Evolutionary conservation across 2,797 vertebrate genomes (phyloP).

Genomic region (Vespertilio murinus): DNA sequence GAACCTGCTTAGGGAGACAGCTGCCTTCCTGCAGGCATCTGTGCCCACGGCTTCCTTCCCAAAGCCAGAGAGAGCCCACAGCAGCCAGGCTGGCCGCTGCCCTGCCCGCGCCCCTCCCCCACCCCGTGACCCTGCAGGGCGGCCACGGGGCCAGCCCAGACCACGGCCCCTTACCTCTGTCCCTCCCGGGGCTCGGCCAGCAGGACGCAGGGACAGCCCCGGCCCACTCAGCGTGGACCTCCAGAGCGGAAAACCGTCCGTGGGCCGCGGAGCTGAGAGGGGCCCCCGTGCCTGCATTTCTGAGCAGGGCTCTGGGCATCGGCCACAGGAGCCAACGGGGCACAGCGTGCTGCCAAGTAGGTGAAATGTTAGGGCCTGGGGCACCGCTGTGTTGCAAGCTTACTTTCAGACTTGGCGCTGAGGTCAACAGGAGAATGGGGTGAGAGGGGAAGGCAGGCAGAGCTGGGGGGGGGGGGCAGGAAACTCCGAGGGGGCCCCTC

Average conservation of each 20-base stretch:
- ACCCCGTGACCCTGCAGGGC: neutral
- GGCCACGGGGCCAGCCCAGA: neutral
- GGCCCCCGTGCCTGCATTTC: neutral
- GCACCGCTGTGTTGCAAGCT: rapidly evolving
- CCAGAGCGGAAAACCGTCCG: neutral
- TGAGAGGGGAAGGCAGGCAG: neutral
- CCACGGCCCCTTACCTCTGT: neutral
- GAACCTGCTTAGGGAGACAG: no score
- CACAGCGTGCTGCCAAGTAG: neutral
- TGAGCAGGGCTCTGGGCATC: neutral
- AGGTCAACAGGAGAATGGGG: neutral
- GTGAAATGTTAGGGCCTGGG: neutral
- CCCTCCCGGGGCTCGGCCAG: neutral
- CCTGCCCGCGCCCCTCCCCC: rapidly evolving
- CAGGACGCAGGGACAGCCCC: neutral
- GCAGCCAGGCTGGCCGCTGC: neutral
- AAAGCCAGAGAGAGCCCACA: neutral
- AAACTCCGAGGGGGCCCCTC: neutral
- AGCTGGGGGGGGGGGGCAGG: neutral
- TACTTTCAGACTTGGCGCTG: neutral
- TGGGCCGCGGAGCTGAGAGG: rapidly evolving
- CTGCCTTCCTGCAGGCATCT: neutral
- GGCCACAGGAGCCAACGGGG: neutral
- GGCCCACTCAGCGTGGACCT: neutral
- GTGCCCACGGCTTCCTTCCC: neutral